phyloP scores from a whole-genome alignment of 2,888 invertebrate genomes.

The Synergus itoensis region DNA sequence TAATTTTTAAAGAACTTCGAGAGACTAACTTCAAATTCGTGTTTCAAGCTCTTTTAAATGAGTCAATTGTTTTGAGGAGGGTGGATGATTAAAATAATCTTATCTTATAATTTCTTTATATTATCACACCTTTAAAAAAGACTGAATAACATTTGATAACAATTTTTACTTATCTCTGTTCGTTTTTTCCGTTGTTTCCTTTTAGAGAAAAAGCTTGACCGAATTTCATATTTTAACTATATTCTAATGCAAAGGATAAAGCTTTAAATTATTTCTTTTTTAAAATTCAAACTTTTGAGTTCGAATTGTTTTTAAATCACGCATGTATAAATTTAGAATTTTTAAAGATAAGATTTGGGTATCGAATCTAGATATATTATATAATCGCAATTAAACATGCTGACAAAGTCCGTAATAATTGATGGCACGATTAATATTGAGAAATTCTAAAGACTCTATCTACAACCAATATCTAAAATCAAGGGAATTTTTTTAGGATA shows the following conservation, averaged over 20 bases:
- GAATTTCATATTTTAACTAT: background rate
- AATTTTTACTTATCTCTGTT: background rate
- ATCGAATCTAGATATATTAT: no score
- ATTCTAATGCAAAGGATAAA: background rate
- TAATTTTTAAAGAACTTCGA: slow-evolving; percentile 66
- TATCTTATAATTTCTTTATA: background rate
- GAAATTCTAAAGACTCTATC: background rate
- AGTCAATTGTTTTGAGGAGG: background rate
- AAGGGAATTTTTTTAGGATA: slow-evolving; percentile 46
- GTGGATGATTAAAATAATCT: background rate
- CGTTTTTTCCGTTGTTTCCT: background rate
- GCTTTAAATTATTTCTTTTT: background rate
- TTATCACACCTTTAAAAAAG: background rate
- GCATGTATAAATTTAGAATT: background rate
- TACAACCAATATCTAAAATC: background rate
- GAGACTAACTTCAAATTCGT: background rate
- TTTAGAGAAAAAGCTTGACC: background rate
- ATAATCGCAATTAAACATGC: no score
- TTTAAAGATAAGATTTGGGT: background rate
- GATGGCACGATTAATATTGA: background rate
- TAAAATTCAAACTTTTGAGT: background rate
- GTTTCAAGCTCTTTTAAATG: background rate
- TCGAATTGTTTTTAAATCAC: background rate
- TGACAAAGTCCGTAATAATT: no score
- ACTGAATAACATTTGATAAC: background rate